phyloP scores from a whole-genome alignment of 2,888 invertebrate genomes.

The Sthenelais limicola region DNA sequence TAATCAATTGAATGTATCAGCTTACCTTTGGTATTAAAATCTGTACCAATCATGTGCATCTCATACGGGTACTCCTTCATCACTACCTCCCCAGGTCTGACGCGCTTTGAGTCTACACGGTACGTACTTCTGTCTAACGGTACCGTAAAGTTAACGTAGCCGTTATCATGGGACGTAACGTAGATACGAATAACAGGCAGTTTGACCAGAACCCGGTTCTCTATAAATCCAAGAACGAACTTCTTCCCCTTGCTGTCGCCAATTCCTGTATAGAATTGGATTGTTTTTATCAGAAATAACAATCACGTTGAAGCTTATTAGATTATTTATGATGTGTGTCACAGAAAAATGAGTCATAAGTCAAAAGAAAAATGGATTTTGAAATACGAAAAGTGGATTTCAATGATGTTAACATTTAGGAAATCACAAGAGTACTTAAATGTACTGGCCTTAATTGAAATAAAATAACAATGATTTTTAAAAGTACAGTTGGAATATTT shows the following conservation, averaged over 20 bases:
- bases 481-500: no score
- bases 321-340: no score
- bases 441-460: no score
- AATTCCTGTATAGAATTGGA: slow-evolving; percentile 2
- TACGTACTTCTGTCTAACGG: not conserved
- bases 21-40: slow-evolving; percentile 2
- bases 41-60: slow-evolving; percentile 24
- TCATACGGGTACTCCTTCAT: slow-evolving; percentile 11
- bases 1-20: no score
- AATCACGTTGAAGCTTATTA: no score
- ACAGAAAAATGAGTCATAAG: no score
- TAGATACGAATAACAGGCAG: slow-evolving; percentile 17
- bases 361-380: no score
- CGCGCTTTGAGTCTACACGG: not conserved
- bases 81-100: not conserved
- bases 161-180: slow-evolving; percentile 12
- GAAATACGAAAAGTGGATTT: no score
- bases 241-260: not conserved
- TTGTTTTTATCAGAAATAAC: no score
- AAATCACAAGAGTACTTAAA: no score
- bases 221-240: slow-evolving; percentile 29
- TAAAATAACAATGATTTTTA: no score
- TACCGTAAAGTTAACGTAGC: slow-evolving; percentile 27
- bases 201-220: slow-evolving; percentile 10
- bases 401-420: no score